Evolutionary conservation across 1,140 invertebrate species (phyloP).

Genomic region (Liolophura sinensis): DNA sequence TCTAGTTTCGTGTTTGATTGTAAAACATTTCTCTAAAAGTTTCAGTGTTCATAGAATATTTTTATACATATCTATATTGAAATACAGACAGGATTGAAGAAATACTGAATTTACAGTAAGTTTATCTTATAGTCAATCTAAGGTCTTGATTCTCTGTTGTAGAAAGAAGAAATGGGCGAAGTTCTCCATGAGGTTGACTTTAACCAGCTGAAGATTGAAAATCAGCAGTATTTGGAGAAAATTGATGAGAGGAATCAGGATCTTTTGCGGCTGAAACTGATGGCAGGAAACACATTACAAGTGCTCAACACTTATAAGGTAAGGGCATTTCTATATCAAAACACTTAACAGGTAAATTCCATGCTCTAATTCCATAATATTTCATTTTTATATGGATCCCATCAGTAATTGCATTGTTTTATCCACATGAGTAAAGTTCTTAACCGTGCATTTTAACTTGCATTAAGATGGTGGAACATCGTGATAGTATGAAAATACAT

Average conservation of each 20-base stretch:
- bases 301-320: slow-evolving; percentile 55
- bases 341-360: slow-evolving; percentile 8
- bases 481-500: no score
- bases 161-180: slow-evolving; percentile 62
- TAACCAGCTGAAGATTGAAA: slow-evolving; percentile 60
- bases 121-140: neutral
- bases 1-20: no score
- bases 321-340: neutral
- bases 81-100: no score
- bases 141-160: slow-evolving; percentile 3
- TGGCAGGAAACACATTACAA: slow-evolving; percentile 55
- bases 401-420: neutral
- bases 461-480: no score
- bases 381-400: neutral
- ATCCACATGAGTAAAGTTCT: no score
- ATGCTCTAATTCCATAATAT: neutral
- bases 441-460: no score
- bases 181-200: slow-evolving; percentile 60
- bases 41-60: no score
- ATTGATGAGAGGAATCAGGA: slow-evolving; percentile 60
- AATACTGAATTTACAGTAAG: neutral
- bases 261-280: slow-evolving; percentile 54
- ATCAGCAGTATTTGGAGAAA: slow-evolving; percentile 59
- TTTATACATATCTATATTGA: no score
- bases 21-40: no score